These are phyloP conservation scores for Hypsopygia costalis DNA, from an alignment of 2,888 invertebrate species.

Conservation along the genomic window DNA sequence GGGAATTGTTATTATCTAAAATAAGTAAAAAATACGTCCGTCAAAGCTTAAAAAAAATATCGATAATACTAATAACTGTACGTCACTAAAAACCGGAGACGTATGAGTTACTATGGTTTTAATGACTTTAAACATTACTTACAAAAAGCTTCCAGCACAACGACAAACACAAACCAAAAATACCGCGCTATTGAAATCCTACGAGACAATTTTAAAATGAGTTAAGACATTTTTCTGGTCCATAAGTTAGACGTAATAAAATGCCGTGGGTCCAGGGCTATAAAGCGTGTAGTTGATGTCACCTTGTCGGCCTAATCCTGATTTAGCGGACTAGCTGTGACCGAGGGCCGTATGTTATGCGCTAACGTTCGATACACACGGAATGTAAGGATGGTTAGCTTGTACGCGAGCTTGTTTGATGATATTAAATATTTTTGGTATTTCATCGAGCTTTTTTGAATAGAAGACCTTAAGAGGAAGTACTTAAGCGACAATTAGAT, in stretches of 20 bases:
- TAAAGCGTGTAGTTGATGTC: constrained; percentile 66
- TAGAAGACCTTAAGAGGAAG: too few species aligned
- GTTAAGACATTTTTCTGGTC: constrained; percentile 25
- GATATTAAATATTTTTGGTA: not conserved
- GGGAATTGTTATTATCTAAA: too few species aligned
- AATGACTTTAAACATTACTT: too few species aligned
- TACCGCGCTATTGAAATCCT: not conserved
- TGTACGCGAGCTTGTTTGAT: not conserved
- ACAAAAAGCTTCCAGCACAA: too few species aligned
- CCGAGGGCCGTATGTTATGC: constrained; percentile 56
- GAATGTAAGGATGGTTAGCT: constrained; percentile 1
- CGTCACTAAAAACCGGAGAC: too few species aligned
- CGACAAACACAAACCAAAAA: not conserved
- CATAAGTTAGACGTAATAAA: constrained; percentile 61
- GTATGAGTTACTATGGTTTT: too few species aligned
- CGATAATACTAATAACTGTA: too few species aligned
- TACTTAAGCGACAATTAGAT: too few species aligned
- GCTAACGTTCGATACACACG: constrained; percentile 33
- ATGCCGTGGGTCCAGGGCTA: constrained; percentile 50
- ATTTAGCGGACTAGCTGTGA: constrained; percentile 64
- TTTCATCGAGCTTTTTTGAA: too few species aligned
- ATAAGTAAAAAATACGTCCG: too few species aligned
- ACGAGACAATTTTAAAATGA: constrained; percentile 14
- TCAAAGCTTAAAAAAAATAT: too few species aligned
- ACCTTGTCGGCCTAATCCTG: constrained; percentile 70